phyloP scores from a whole-genome alignment of 2,888 invertebrate species.

The Cataglyphis cursor region DNA sequence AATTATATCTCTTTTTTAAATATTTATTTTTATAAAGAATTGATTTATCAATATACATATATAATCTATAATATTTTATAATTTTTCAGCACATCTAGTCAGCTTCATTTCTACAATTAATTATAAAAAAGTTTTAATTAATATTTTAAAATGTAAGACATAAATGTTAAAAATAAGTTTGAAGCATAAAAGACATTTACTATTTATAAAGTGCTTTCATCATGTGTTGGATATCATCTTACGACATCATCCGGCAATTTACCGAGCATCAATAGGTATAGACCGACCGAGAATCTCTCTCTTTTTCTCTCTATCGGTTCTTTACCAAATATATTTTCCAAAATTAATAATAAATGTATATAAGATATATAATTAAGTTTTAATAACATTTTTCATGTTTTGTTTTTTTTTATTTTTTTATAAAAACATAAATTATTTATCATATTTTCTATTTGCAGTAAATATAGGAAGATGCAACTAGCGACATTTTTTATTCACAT shows the following conservation, averaged over 20 bases:
- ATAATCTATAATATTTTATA: background rate
- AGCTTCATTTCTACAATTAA: background rate
- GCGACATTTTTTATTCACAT: background rate
- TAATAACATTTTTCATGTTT: background rate
- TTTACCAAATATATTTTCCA: background rate
- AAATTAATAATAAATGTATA: background rate
- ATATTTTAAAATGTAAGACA: background rate
- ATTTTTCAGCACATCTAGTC: background rate
- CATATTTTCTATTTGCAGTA: background rate
- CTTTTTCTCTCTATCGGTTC: background rate
- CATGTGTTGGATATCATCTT: background rate
- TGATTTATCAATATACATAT: background rate
- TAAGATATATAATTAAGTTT: background rate
- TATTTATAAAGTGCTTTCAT: background rate
- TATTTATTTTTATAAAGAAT: background rate
- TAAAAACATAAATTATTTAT: background rate
- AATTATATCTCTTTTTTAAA: background rate
- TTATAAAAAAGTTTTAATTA: background rate
- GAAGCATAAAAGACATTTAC: background rate
- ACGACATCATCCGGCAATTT: constrained; percentile 41
- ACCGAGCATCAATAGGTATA: background rate
- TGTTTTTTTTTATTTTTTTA: background rate
- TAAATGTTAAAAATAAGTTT: background rate
- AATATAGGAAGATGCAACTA: background rate
- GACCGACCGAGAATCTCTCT: constrained; percentile 27